Evolutionary conservation across 2,888 invertebrate genomes (phyloP).

Genomic region (Melipona beecheii): DNA sequence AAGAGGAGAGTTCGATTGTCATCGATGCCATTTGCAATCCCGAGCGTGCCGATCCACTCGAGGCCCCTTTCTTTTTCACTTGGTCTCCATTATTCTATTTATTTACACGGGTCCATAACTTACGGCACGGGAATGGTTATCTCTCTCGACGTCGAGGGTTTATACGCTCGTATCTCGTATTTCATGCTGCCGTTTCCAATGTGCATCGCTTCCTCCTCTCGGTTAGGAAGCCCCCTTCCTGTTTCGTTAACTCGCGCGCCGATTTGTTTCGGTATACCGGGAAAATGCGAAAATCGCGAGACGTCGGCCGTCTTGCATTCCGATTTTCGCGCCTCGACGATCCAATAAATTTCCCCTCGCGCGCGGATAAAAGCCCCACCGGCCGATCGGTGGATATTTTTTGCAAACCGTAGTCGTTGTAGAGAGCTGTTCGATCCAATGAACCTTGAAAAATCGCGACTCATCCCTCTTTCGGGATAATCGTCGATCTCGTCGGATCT

Average conservation of each 20-base stretch:
- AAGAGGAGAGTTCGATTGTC: slow-evolving; percentile 10
- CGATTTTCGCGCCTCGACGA: not conserved
- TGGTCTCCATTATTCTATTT: slow-evolving; percentile 49
- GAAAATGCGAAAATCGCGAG: not conserved
- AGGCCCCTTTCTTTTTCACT: slow-evolving; percentile 28
- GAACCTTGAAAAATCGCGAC: too few relatives aligned
- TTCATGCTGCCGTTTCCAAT: slow-evolving; percentile 54
- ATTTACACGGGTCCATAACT: slow-evolving; percentile 58
- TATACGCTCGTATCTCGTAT: slow-evolving; percentile 53
- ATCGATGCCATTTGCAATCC: slow-evolving; percentile 33
- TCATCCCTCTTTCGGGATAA: too few relatives aligned
- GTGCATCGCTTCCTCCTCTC: slow-evolving; percentile 41
- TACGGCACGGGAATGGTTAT: slow-evolving; percentile 53
- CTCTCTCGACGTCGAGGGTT: slow-evolving; percentile 49
- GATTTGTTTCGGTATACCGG: slow-evolving; percentile 12
- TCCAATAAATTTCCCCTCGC: not conserved
- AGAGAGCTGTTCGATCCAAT: not conserved
- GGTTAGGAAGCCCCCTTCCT: not conserved
- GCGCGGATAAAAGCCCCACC: not conserved
- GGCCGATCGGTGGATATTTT: not conserved
- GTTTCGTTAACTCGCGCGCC: slow-evolving; percentile 28
- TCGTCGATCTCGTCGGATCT: too few relatives aligned
- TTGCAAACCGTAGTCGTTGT: too few relatives aligned
- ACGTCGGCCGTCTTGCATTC: not conserved
- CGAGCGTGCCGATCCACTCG: not conserved